Conservation (phyloP, 1,140 invertebrate genomes). For the Melipona quadrifasciata region DNA sequence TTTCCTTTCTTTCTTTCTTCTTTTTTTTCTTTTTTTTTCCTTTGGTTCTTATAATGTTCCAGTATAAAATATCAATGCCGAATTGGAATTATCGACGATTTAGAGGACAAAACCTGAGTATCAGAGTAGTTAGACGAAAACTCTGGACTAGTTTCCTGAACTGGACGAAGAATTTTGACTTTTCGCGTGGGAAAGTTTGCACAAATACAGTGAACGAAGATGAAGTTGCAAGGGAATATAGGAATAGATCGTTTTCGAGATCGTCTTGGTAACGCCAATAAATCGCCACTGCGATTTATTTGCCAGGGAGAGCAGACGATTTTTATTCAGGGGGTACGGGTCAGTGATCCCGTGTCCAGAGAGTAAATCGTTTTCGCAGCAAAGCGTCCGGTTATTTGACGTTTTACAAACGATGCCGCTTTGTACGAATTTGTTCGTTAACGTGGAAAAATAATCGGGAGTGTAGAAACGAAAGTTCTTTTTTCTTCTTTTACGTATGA, state of each 20-base stretch:
- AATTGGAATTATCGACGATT: no score
- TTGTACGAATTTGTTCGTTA: constrained; percentile 68
- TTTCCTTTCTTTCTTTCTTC: not conserved
- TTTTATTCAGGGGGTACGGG: constrained; percentile 27
- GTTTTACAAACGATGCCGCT: constrained; percentile 68
- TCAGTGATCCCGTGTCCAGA: constrained; percentile 36
- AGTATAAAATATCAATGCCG: no score
- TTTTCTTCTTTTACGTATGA: no score
- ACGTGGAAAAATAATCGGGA: constrained; percentile 71
- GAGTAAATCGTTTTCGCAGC: constrained; percentile 35
- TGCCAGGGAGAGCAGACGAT: constrained; percentile 19
- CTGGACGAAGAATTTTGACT: not conserved
- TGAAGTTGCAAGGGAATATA: not conserved
- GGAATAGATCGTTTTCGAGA: not conserved
- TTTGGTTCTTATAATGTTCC: no score
- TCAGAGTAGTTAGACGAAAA: no score
- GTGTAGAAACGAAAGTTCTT: not conserved
- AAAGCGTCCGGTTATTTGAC: constrained; percentile 67
- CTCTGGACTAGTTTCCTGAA: not conserved
- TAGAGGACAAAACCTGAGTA: no score
- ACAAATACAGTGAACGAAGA: not conserved
- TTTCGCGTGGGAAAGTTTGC: not conserved
- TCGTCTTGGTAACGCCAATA: constrained; percentile 14
- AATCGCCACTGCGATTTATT: constrained; percentile 11
- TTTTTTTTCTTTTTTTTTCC: not conserved